Conservation (phyloP, 2,888 invertebrate genomes). For the Oscheius sp. region DNA sequence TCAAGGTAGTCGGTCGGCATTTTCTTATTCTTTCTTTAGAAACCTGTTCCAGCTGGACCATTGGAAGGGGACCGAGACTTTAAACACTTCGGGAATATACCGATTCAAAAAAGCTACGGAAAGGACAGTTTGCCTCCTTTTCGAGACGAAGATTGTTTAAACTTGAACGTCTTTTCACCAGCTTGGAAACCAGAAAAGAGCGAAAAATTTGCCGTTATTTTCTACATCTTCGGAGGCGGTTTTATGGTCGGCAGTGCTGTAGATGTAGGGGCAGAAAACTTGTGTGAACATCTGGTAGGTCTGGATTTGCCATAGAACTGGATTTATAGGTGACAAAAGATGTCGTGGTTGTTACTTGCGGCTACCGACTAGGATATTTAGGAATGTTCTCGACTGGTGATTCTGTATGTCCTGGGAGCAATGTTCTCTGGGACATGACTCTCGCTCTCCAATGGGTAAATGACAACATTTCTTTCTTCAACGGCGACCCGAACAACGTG, state of each 20-base stretch:
- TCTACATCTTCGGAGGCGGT: conserved; percentile 58
- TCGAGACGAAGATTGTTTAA: conserved; percentile 48
- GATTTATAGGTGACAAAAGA: conserved; percentile 44
- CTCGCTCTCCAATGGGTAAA: conserved; percentile 56
- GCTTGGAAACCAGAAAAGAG: conserved; percentile 46
- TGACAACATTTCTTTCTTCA: conserved; percentile 44
- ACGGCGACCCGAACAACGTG: conserved; percentile 52
- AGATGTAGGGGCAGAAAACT: conserved; percentile 52
- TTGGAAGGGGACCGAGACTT: conserved; percentile 51
- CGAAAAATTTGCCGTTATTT: conserved; percentile 55
- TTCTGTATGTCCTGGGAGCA: conserved; percentile 48
- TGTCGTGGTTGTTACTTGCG: conserved; percentile 58
- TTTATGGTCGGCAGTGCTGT: conserved; percentile 49
- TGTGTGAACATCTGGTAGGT: conserved; percentile 48
- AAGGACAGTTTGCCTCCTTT: background rate
- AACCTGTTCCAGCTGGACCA: conserved; percentile 46
- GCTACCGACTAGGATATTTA: conserved; percentile 59
- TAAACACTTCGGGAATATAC: conserved; percentile 48
- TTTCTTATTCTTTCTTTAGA: conserved; percentile 33
- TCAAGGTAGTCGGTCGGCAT: conserved; percentile 31
- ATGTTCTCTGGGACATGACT: conserved; percentile 54
- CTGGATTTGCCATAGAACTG: too few species aligned
- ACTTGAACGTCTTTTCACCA: conserved; percentile 58
- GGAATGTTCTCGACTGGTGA: conserved; percentile 62
- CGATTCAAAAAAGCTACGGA: conserved; percentile 42